Conservation (phyloP, 2,797 vertebrate genomes). For the Diplodus puntazzo region DNA sequence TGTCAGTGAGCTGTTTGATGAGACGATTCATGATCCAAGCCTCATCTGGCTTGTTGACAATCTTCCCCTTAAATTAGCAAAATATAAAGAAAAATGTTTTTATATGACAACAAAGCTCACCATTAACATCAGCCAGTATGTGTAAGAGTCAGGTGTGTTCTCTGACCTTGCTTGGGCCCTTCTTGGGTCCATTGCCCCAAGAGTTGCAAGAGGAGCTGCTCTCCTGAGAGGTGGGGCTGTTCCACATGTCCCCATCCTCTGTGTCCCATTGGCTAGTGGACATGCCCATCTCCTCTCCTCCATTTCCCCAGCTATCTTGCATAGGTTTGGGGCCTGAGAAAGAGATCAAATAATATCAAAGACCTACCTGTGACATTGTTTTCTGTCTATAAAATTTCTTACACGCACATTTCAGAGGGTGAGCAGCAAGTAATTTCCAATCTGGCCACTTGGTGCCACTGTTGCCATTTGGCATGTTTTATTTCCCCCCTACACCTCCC, state of each 20-base stretch:
- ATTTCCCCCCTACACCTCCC: neutral
- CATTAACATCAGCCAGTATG: neutral
- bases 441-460: slow-evolving; percentile 81
- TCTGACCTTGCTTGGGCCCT: slow-evolving; percentile 92
- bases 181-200: slow-evolving; percentile 95
- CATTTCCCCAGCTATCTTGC: slow-evolving; percentile 97
- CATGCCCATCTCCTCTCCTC: slow-evolving; percentile 93
- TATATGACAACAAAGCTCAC: neutral
- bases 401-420: neutral
- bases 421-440: slow-evolving; percentile 32
- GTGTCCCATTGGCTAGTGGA: slow-evolving; percentile 92
- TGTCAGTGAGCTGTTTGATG: slow-evolving; percentile 98
- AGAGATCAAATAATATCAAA: neutral
- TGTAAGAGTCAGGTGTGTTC: neutral
- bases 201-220: slow-evolving; percentile 94
- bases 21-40: slow-evolving; percentile 97
- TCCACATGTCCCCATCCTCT: slow-evolving; percentile 97
- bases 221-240: slow-evolving; percentile 94
- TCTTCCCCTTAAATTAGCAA: slow-evolving; percentile 87
- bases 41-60: slow-evolving; percentile 94
- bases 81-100: neutral
- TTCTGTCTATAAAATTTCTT: neutral
- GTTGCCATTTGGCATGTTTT: slow-evolving; percentile 59
- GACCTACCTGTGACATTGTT: neutral
- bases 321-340: slow-evolving; percentile 95